Evolutionary conservation across 2,888 invertebrate genomes (phyloP).

Genomic region (Mythimna vitellina): DNA sequence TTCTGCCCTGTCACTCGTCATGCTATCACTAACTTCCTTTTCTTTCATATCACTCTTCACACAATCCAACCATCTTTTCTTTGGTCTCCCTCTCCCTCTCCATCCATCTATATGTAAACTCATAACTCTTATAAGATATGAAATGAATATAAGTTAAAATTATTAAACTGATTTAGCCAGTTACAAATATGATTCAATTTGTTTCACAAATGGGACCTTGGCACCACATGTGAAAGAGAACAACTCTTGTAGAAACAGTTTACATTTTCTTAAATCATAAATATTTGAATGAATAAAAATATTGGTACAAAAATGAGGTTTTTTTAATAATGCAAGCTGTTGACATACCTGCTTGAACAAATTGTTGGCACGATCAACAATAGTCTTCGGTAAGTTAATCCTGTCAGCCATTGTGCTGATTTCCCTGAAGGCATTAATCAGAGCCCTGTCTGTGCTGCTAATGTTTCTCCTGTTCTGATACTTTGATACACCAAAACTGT

Average conservation of each 20-base stretch:
- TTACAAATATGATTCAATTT: conserved; percentile 17
- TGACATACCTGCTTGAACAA: conserved; percentile 97
- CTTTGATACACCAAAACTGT: conserved; percentile 95
- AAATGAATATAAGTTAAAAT: background rate
- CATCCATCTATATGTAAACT: no score
- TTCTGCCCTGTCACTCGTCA: no score
- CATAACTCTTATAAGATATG: no score
- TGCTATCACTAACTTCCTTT: no score
- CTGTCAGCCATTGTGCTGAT: conserved; percentile 99
- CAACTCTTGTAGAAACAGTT: conserved; percentile 8
- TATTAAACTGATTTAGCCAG: conserved; percentile 3
- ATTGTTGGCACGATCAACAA: conserved; percentile 98
- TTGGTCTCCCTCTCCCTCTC: no score
- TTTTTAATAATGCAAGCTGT: background rate
- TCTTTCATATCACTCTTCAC: no score
- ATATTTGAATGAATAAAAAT: no score
- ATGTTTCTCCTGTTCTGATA: conserved; percentile 94
- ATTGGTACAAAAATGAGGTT: background rate
- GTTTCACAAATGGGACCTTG: conserved; percentile 41
- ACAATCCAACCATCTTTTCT: no score
- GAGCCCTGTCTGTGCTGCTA: conserved; percentile 98
- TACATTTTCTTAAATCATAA: background rate
- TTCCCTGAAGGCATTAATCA: conserved; percentile 99
- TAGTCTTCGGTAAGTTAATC: conserved; percentile 98
- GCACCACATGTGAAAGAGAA: conserved; percentile 11